A percentile compares a stretch with the other conserved stretches of the same genome.
Evolutionary conservation across 2,113 vertebrate species (phyloP).

Genomic region (Malurus alboscapulatus): DNA sequence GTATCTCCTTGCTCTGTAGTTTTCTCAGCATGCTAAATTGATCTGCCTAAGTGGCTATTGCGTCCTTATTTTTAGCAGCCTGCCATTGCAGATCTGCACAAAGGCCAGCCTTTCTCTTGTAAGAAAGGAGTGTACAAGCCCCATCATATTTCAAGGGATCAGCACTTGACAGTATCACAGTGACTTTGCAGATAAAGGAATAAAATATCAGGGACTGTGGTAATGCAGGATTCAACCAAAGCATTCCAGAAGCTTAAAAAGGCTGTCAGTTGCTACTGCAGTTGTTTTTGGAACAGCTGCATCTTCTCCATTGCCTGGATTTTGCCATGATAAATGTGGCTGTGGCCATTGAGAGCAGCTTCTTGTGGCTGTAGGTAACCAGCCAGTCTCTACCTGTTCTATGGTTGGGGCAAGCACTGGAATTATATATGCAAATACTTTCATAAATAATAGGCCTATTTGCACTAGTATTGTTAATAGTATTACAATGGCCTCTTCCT

Average conservation of each 20-base stretch:
- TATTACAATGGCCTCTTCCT: background rate
- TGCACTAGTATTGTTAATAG: background rate
- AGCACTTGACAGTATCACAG: background rate
- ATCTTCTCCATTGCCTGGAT: background rate
- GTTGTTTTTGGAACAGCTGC: background rate
- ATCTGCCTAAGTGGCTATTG: slow-evolving; percentile 16
- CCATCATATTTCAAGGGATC: background rate
- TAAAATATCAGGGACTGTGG: background rate
- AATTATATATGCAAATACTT: background rate
- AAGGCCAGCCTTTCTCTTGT: slow-evolving; percentile 13
- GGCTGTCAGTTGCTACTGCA: background rate
- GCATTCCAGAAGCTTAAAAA: background rate
- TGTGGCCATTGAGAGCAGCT: background rate
- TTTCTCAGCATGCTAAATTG: slow-evolving; percentile 5
- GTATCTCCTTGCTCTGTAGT: background rate
- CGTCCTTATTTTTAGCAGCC: slow-evolving; percentile 40
- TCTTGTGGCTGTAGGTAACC: background rate
- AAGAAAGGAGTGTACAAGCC: background rate
- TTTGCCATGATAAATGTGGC: background rate
- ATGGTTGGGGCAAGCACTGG: background rate
- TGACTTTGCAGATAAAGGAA: background rate
- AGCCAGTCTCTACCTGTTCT: background rate
- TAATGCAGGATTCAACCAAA: background rate
- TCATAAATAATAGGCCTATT: background rate
- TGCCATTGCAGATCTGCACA: background rate